Evolutionary conservation across 1,140 invertebrate genomes (phyloP).

Genomic region (Stegodyphus mimosarum): DNA sequence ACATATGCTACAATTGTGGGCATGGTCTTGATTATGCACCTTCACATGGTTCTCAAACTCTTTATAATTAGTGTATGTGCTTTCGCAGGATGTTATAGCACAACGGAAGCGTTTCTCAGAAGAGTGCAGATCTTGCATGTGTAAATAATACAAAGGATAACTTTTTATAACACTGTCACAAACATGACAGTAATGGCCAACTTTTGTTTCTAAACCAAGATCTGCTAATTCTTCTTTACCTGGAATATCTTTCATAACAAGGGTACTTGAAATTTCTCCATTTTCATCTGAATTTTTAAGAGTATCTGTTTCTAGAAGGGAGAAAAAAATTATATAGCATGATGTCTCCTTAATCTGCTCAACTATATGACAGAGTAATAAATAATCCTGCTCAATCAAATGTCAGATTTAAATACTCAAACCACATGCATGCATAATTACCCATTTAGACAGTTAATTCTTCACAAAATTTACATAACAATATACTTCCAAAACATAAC

Average conservation of each 20-base stretch:
- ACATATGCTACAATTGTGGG: conserved; percentile 49
- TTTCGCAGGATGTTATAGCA: conserved; percentile 59
- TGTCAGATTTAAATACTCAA: too few species aligned
- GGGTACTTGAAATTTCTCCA: neutral
- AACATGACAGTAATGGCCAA: conserved; percentile 63
- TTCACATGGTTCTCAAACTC: conserved; percentile 46
- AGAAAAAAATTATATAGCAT: too few species aligned
- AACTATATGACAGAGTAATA: too few species aligned
- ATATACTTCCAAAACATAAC: too few species aligned
- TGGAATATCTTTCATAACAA: conserved; percentile 42
- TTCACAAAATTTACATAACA: too few species aligned
- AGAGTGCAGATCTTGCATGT: conserved; percentile 64
- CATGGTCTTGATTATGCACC: conserved; percentile 5
- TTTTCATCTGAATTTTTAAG: neutral
- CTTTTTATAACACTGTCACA: conserved; percentile 63
- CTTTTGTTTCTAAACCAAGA: conserved; percentile 53
- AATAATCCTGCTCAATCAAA: too few species aligned
- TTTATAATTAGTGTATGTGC: conserved; percentile 57
- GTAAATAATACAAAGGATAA: conserved; percentile 63
- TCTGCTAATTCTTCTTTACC: conserved; percentile 42
- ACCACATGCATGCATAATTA: too few species aligned
- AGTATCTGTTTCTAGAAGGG: too few species aligned
- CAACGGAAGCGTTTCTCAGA: conserved; percentile 63
- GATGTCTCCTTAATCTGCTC: too few species aligned
- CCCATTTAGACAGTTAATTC: too few species aligned